A percentile compares a stretch with the other conserved stretches of the same genome.
These are phyloP conservation scores for Pyrrhosoma nymphula DNA, from an alignment of 2,888 invertebrate species.

Conservation along the genomic window DNA sequence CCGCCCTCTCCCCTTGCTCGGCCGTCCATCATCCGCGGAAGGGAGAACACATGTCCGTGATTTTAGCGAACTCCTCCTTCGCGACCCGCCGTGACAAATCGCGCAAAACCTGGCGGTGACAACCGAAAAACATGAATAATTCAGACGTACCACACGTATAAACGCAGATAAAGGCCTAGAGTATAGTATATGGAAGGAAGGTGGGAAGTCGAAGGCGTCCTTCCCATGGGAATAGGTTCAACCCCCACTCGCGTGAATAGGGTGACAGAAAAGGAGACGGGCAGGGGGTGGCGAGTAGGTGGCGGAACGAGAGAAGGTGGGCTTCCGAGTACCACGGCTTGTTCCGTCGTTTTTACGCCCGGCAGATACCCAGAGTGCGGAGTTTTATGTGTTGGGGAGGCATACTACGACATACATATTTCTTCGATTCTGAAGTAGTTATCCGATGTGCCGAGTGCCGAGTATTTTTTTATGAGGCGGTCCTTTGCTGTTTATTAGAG, in stretches of 20 bases:
- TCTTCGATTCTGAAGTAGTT: conserved; percentile 45
- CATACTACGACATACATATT: conserved; percentile 38
- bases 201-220: background rate
- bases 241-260: background rate
- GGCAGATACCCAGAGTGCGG: background rate
- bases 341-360: background rate
- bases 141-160: conserved; percentile 69
- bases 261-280: background rate
- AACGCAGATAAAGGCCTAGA: conserved; percentile 30
- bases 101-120: conserved; percentile 72
- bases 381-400: background rate
- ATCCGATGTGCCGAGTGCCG: conserved; percentile 13
- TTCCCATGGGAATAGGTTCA: background rate
- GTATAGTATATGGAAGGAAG: background rate
- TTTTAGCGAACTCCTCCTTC: conserved; percentile 69
- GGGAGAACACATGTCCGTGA: conserved; percentile 71
- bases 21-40: conserved; percentile 69
- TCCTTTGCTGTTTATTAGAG: background rate
- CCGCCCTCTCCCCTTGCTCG: conserved; percentile 29
- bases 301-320: background rate
- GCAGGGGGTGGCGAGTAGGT: background rate
- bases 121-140: conserved; percentile 71
- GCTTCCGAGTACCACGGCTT: background rate
- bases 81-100: conserved; percentile 70
- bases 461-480: conserved; percentile 17